Conservation (phyloP, 1,140 invertebrate species). For the Magallana gigas region DNA sequence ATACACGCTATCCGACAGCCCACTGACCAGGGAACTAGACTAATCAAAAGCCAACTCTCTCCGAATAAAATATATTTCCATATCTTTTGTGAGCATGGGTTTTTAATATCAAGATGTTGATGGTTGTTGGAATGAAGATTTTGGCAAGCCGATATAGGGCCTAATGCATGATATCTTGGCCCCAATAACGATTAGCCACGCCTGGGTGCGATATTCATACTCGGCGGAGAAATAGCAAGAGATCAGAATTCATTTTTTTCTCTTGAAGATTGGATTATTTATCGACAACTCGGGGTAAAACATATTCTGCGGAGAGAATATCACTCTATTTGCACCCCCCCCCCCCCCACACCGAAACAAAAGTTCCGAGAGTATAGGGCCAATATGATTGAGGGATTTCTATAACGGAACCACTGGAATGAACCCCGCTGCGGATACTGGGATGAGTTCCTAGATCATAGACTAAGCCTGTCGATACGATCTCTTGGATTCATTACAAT, state of each 20-base stretch:
- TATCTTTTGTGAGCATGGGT: not conserved
- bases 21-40: not conserved
- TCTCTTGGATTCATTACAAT: too few species aligned
- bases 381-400: too few species aligned
- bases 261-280: not conserved
- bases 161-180: not conserved
- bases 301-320: not conserved
- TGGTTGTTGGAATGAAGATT: conserved; percentile 10
- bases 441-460: too few species aligned
- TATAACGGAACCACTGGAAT: too few species aligned
- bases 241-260: not conserved
- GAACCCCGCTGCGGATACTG: too few species aligned
- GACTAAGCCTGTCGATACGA: too few species aligned
- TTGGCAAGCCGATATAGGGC: not conserved
- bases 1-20: not conserved
- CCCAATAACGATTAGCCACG: not conserved
- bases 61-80: not conserved
- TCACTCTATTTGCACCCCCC: too few species aligned
- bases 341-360: too few species aligned
- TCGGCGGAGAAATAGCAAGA: not conserved
- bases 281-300: not conserved
- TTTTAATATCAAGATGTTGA: conserved; percentile 16
- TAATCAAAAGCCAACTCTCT: not conserved
- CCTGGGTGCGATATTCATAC: conserved; percentile 1
- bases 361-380: too few species aligned